These are phyloP conservation scores for Argyrosomus regius DNA, from an alignment of 2,797 vertebrate genomes.

Conservation along the genomic window DNA sequence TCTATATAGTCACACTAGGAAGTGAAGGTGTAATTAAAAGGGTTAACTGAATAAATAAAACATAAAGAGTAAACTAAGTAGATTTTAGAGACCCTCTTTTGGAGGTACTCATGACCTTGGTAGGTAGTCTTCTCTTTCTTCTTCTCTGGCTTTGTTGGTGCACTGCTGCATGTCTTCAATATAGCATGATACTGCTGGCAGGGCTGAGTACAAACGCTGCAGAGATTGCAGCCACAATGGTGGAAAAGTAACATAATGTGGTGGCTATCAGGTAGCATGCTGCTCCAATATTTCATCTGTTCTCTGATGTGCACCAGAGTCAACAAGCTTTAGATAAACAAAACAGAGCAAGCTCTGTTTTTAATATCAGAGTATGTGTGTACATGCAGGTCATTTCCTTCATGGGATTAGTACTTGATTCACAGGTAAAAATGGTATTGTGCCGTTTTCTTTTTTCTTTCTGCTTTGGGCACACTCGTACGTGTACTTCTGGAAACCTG, in stretches of 20 bases:
- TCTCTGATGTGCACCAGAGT: constrained; percentile 13
- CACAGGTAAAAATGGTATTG: too few relatives aligned
- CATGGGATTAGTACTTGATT: neutral
- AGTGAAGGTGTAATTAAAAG: neutral
- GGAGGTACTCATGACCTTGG: neutral
- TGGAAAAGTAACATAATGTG: neutral
- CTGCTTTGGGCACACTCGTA: neutral
- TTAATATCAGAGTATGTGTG: constrained; percentile 1
- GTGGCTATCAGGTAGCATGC: neutral
- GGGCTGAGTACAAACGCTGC: neutral
- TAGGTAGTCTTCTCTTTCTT: neutral
- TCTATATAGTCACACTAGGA: neutral
- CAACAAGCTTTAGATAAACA: constrained; percentile 10
- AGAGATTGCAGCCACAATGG: neutral
- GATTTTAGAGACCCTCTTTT: neutral
- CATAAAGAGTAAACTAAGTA: neutral
- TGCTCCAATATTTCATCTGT: neutral
- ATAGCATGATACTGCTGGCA: neutral
- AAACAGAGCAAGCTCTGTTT: neutral
- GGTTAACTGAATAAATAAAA: neutral
- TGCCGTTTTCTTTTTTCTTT: neutral
- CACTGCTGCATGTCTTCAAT: neutral
- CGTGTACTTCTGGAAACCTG: neutral
- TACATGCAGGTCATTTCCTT: neutral
- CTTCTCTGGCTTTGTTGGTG: neutral